Conservation (phyloP, 2,888 invertebrate genomes). For the Microplitis deprimator region DNA sequence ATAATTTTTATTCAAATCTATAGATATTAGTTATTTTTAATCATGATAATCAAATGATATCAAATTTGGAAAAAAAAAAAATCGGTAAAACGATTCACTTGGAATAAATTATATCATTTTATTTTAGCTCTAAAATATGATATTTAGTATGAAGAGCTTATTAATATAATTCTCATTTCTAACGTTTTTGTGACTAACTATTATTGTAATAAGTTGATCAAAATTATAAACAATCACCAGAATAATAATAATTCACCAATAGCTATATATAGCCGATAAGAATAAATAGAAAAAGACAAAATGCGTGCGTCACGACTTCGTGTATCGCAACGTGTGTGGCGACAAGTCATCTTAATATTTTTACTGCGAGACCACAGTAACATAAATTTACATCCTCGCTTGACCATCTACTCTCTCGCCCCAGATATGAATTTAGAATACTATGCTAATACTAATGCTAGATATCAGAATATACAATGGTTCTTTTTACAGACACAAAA, state of each 20-base stretch:
- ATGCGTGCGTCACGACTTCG: conserved; percentile 25
- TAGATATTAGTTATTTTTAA: no score
- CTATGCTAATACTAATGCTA: conserved; percentile 32
- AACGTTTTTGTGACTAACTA: no score
- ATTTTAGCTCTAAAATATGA: no score
- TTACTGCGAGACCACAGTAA: conserved; percentile 6
- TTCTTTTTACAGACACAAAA: background rate
- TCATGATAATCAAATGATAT: no score
- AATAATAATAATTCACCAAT: conserved; percentile 45
- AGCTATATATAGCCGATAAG: conserved; percentile 49
- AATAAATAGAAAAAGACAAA: conserved; percentile 48
- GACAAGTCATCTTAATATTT: background rate
- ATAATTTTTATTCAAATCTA: no score
- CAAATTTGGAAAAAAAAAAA: no score
- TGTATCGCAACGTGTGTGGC: conserved; percentile 30
- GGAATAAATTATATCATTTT: no score
- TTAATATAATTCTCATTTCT: no score
- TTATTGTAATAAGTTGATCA: no score
- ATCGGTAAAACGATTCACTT: no score
- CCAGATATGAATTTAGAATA: conserved; percentile 35
- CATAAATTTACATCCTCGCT: conserved; percentile 34
- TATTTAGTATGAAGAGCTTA: no score
- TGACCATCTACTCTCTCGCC: conserved; percentile 16
- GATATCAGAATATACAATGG: background rate
- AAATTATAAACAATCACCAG: conserved; percentile 8